Evolutionary conservation across 2,797 vertebrate species (phyloP).

Genomic region (Phalanger gymnotis): DNA sequence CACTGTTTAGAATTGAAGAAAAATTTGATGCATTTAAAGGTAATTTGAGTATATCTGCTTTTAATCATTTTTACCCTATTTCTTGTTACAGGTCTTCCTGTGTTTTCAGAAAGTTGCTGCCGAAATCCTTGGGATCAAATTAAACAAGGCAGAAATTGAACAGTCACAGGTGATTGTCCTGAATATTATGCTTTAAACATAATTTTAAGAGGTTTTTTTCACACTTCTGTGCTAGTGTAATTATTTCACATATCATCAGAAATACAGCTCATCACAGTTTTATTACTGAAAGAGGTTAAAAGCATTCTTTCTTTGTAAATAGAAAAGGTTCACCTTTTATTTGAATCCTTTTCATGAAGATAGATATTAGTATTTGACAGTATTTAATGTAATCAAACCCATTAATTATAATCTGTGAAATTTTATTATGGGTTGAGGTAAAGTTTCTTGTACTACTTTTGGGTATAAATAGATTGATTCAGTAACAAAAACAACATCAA

Average conservation of each 20-base stretch:
- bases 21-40: conserved; percentile 81
- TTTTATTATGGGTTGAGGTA: not conserved
- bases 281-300: conserved; percentile 37
- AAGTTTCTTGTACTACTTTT: not conserved
- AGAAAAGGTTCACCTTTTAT: not conserved
- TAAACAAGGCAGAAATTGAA: conserved; percentile 99
- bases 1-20: conserved; percentile 82
- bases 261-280: conserved; percentile 23
- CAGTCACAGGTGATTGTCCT: conserved; percentile 95
- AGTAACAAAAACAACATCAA: not conserved
- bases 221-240: conserved; percentile 9
- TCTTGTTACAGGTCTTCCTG: conserved; percentile 92
- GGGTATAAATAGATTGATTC: not conserved
- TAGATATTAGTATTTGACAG: conserved; percentile 3
- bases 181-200: conserved; percentile 61
- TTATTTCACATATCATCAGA: not conserved
- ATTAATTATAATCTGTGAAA: not conserved
- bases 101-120: conserved; percentile 99
- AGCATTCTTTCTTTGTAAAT: not conserved
- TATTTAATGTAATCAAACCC: conserved; percentile 32
- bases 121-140: conserved; percentile 97
- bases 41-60: conserved; percentile 82
- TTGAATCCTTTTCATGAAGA: not conserved
- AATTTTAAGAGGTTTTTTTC: conserved; percentile 36
- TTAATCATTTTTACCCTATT: conserved; percentile 83